Percentiles rank a stretch among this genome's conserved stretches.
These are phyloP conservation scores for Agrilus cyanescens DNA, from an alignment of 2,888 invertebrate species.

Conservation along the genomic window DNA sequence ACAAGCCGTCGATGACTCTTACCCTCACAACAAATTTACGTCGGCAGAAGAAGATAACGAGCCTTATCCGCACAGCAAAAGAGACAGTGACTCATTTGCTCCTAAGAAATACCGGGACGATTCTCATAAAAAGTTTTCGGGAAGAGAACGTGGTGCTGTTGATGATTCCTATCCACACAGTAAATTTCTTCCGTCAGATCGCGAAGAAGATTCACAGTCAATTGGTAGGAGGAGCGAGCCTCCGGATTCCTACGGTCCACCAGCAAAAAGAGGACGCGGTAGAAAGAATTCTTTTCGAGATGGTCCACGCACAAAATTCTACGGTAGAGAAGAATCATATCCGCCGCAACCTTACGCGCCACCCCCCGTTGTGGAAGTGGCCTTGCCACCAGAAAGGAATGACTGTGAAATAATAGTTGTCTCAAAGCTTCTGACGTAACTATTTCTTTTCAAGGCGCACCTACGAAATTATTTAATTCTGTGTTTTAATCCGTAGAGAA, in stretches of 20 bases:
- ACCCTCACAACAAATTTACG: not conserved
- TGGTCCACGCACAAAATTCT: constrained; percentile 20
- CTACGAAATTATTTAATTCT: not conserved
- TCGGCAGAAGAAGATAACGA: not conserved
- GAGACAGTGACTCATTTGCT: not conserved
- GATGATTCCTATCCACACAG: too few species aligned
- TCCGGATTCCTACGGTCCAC: constrained; percentile 1
- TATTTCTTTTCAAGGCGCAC: not conserved
- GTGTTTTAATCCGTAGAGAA: constrained; percentile 39
- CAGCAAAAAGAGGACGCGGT: constrained; percentile 6
- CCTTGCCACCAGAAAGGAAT: constrained; percentile 47
- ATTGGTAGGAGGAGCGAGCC: constrained; percentile 1
- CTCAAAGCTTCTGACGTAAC: constrained; percentile 67
- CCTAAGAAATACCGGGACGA: not conserved
- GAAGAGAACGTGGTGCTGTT: too few species aligned
- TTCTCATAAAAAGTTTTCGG: too few species aligned
- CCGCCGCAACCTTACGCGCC: constrained; percentile 28
- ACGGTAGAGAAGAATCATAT: constrained; percentile 25
- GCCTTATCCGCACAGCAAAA: not conserved
- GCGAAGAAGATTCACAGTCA: not conserved
- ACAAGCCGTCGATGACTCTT: not conserved
- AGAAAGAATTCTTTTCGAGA: constrained; percentile 8
- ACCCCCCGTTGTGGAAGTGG: constrained; percentile 23
- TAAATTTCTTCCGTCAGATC: too few species aligned
- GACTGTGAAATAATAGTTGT: constrained; percentile 89